These are phyloP conservation scores for Drosophila kurseongensis DNA, from an alignment of 1,140 invertebrate species.

Conservation along the genomic window DNA sequence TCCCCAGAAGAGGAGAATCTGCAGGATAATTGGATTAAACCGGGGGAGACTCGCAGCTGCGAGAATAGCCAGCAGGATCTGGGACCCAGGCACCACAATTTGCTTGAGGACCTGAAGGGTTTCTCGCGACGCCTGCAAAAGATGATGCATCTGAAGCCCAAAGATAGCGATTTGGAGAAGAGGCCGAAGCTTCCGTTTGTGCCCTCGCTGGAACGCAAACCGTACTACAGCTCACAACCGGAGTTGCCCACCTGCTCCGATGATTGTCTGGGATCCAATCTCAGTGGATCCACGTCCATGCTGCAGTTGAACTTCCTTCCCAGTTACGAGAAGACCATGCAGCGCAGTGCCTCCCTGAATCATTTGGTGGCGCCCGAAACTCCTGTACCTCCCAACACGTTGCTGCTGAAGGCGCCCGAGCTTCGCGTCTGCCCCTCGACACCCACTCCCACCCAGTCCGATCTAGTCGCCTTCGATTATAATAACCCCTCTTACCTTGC, in stretches of 20 bases:
- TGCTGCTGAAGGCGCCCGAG: slow-evolving; percentile 55
- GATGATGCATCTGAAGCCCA: slow-evolving; percentile 54
- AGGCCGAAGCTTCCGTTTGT: slow-evolving; percentile 28
- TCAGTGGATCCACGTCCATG: slow-evolving; percentile 60
- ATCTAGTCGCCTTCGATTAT: slow-evolving; percentile 44
- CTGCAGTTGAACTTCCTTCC: slow-evolving; percentile 62
- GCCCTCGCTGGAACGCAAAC: slow-evolving; percentile 53
- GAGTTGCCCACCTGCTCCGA: slow-evolving; percentile 58
- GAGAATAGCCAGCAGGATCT: slow-evolving; percentile 61
- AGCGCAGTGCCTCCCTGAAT: slow-evolving; percentile 44
- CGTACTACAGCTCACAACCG: slow-evolving; percentile 77
- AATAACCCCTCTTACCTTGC: slow-evolving; percentile 22
- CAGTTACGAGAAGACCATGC: slow-evolving; percentile 43
- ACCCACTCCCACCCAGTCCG: slow-evolving; percentile 76
- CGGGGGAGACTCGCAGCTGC: slow-evolving; percentile 72
- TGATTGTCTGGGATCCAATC: slow-evolving; percentile 21
- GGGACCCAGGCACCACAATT: slow-evolving; percentile 59
- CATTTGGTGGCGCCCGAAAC: slow-evolving; percentile 24
- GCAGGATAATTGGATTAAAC: slow-evolving; percentile 78
- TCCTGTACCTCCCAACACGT: slow-evolving; percentile 20
- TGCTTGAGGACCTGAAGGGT: slow-evolving; percentile 68
- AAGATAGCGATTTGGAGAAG: slow-evolving; percentile 5
- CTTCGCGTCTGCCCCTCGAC: slow-evolving; percentile 76
- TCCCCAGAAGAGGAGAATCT: slow-evolving; percentile 51
- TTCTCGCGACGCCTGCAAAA: slow-evolving; percentile 70